phyloP scores from a whole-genome alignment of 2,797 vertebrate genomes.

The Buphagus erythrorhynchus region DNA sequence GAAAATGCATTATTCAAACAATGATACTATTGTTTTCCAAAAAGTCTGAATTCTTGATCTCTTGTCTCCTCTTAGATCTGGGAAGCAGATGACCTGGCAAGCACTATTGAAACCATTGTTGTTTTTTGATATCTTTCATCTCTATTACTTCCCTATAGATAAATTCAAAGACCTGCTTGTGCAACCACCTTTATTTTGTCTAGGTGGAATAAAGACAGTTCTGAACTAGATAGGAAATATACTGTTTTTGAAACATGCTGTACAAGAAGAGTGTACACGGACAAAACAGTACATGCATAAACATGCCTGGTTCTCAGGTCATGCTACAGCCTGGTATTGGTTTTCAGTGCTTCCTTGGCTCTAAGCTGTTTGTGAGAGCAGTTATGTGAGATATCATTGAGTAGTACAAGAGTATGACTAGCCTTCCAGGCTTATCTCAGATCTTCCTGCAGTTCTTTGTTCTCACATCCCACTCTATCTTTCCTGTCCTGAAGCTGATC shows the following conservation, averaged over 20 bases:
- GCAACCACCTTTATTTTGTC: not conserved
- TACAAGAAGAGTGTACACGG: not conserved
- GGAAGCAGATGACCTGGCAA: not conserved
- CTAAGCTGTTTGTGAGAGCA: not conserved
- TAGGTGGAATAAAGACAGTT: not conserved
- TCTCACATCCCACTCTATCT: not conserved
- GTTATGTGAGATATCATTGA: not conserved
- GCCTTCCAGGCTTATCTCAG: not conserved
- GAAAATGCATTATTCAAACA: not conserved
- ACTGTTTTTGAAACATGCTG: not conserved
- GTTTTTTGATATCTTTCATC: not conserved
- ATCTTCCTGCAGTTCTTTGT: not conserved
- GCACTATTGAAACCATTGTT: not conserved
- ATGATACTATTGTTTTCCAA: not conserved
- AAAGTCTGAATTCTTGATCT: not conserved
- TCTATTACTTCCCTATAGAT: not conserved
- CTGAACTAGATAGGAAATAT: not conserved
- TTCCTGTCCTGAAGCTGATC: not conserved
- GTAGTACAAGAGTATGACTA: fast-evolving
- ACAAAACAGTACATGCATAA: not conserved
- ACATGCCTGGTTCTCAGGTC: not conserved
- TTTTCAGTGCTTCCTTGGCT: not conserved
- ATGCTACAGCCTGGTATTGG: not conserved
- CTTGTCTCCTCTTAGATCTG: not conserved
- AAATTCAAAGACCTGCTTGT: not conserved